Percentiles rank a stretch among this genome's conserved stretches.
Evolutionary conservation across 2,113 vertebrate genomes (phyloP).

Genomic region (Chiloscyllium plagiosum): DNA sequence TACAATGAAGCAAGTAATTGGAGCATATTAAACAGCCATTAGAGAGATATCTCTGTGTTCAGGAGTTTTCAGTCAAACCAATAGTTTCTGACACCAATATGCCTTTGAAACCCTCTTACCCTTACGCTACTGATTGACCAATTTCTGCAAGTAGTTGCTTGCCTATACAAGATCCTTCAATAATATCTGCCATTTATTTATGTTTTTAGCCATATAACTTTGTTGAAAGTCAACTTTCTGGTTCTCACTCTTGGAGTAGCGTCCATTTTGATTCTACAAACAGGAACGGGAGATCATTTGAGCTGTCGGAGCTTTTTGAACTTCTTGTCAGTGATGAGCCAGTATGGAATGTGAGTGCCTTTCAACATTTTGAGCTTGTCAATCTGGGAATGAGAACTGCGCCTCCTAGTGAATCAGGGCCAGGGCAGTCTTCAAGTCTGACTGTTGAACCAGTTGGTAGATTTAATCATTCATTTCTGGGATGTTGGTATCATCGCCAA

Average conservation of each 20-base stretch:
- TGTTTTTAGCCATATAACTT: not conserved
- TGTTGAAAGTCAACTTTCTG: not conserved
- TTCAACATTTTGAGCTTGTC: not conserved
- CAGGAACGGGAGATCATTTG: not conserved
- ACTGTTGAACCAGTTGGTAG: not conserved
- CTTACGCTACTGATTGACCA: not conserved
- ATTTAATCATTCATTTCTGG: too few relatives aligned
- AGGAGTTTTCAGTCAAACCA: not conserved
- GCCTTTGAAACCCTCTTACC: not conserved
- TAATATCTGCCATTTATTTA: not conserved
- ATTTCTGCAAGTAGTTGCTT: not conserved
- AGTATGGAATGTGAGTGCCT: not conserved
- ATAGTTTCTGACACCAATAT: not conserved
- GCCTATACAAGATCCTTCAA: not conserved
- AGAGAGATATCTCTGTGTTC: not conserved
- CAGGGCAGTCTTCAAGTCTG: not conserved
- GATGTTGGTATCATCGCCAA: not conserved
- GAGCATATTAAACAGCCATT: not conserved
- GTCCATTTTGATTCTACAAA: not conserved
- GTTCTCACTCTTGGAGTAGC: not conserved
- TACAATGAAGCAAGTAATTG: not conserved
- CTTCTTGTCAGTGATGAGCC: too few relatives aligned
- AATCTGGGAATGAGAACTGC: not conserved
- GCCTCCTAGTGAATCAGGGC: not conserved
- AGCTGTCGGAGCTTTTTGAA: not conserved